Base-by-base conservation (phyloP, 2,888 invertebrate species). In the Formica aserva region DNA sequence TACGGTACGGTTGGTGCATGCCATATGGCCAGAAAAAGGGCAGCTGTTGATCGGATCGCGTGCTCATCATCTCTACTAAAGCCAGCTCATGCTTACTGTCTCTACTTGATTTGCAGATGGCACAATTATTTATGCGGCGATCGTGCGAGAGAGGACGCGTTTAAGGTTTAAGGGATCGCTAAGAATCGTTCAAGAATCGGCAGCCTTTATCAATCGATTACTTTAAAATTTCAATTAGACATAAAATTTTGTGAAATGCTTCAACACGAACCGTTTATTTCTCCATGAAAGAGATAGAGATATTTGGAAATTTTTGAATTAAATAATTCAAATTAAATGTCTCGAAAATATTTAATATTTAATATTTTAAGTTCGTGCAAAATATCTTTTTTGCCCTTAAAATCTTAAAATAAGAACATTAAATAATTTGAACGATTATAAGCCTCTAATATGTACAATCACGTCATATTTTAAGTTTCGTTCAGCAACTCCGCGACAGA, bases 21-120 rank as follows among this genome's bases (percentile, higher is more conserved):
- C 93, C 94, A 94, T 94, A 94, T 94, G 94, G 94, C 87, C 88
- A 86, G 89, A 89, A 52, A 52, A 88, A 86, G 88, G 89, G 89
- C 92, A 92, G 92, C 92, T 92, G 92, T 89, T 85, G 86, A 90
- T 86, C 90, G 88, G 92, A 92, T 91, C 91, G 88, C 89, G 69
- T 89, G 87, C 91, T 91, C 92, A 91, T 90, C 90, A 85, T 89
- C 85, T 82, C 66, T 81, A 69, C 83, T 83, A 66, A 84, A 85
- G 88, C 89, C 87, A 88, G 82, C 86, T 89, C 90, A 90, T 87
- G 90, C 84, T 88, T 82, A 74, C 84, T 81, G 86, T 89, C 87
- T 88, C 88, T 85, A 88, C 89, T 89, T 91, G 86, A 91, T 92
- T 88, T 91, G 90, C 91, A 90, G 91, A 92, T 88, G 91, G 86